Evolutionary conservation across 2,888 invertebrate species (phyloP), one percentile per base, ranked within the genome.

Genomic region (Thymelicus sylvestris): DNA sequence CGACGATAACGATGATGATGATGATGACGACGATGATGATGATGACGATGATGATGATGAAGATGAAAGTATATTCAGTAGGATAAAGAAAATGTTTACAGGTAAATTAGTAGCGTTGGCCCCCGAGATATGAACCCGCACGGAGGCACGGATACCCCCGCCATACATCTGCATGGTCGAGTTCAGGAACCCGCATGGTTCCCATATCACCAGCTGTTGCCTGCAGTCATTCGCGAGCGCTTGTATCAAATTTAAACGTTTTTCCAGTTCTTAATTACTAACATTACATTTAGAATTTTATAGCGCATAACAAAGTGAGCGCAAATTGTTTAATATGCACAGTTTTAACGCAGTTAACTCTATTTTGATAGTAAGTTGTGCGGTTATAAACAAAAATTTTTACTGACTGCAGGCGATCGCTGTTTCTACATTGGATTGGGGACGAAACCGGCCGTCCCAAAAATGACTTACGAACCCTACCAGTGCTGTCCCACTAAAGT

Each of bases 391-490:
- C 84, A 86, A 95, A 96, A 95, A 96, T 97, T 97, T 97, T 97
- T 97, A 96, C 96, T 96, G 96, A 95, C 96, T 96, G 97, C 97
- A 98, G 98, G 97, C 97, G 97, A 97, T 96, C 97, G 97, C 96
- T 98, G 98, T 96, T 97, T 98, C 97, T 97, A 97, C 97, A 97
- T 98, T 95, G 98, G 97, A 95, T 96, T 98, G 96, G 97, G 97
- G 95, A 97, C 97, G 95, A 96, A 96, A 95, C 95, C 95, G 92
- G 95, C 95, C 87, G 95, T 96, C 92, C 96, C 96, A 92, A 95
- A 95, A 94, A 94, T 95, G 94, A 95, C 96, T 93, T 97, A 96
- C 95, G 97, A 96, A 96, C 97, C 97, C 90, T 98, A 97, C 96
- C 97, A 97, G 95, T 97, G 97, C 96, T 98, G 97, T 95, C 97